Evolutionary conservation across 2,113 vertebrate genomes (phyloP).

Genomic region (Anhinga anhinga): DNA sequence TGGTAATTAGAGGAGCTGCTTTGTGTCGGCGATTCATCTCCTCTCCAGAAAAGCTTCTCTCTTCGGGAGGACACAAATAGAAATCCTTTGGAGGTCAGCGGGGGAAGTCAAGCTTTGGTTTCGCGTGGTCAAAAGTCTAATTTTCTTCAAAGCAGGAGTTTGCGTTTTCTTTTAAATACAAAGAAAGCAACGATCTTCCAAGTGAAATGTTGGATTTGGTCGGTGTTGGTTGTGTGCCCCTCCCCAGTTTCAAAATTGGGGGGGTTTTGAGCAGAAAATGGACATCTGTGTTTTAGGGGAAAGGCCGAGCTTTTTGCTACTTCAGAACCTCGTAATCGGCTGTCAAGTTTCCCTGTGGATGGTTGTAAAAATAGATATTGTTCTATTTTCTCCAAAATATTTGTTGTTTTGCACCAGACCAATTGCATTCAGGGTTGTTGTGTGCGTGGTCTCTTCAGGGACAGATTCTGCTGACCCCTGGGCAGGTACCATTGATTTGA

Average conservation of each 20-base stretch:
- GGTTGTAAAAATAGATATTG: background rate
- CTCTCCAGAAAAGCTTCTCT: background rate
- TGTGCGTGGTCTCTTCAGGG: background rate
- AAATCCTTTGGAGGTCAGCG: background rate
- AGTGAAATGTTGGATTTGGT: background rate
- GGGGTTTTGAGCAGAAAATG: background rate
- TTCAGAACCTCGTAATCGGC: background rate
- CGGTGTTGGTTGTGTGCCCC: accelerated
- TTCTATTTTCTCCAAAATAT: background rate
- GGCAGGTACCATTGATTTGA: background rate
- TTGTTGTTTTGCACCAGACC: background rate
- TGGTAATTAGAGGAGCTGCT: too few species aligned
- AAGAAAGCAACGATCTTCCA: background rate
- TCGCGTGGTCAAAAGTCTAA: background rate
- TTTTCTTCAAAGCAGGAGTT: background rate
- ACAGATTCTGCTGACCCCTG: background rate
- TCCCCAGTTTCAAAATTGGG: background rate
- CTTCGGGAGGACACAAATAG: background rate
- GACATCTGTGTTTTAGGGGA: background rate
- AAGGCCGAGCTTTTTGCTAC: background rate
- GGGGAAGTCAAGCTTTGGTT: background rate
- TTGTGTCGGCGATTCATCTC: background rate
- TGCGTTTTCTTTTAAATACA: background rate
- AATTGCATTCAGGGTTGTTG: background rate
- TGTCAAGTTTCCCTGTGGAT: background rate